These are phyloP conservation scores for Stenurella melanura DNA, from an alignment of 2,888 invertebrate genomes.

Conservation along the genomic window DNA sequence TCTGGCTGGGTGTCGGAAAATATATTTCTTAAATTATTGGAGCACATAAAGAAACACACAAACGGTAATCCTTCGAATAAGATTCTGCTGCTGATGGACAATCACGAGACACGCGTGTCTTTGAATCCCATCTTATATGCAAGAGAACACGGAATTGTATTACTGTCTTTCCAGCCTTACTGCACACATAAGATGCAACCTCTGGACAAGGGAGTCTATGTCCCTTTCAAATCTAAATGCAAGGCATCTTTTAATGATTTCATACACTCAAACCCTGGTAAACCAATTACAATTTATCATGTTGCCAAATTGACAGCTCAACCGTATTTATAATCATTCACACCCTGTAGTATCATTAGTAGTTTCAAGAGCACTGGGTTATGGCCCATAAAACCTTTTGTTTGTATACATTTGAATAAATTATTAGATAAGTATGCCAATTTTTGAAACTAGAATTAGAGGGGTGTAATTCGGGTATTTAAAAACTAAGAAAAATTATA, in stretches of 20 bases:
- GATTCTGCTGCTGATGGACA: slow-evolving; percentile 34
- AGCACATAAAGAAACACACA: slow-evolving; percentile 43
- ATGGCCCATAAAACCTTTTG: slow-evolving; percentile 37
- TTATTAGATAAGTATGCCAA: too few relatives aligned
- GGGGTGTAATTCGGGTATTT: too few relatives aligned
- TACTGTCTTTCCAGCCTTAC: slow-evolving; percentile 67
- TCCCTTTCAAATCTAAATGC: slow-evolving; percentile 63
- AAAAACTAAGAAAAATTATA: too few relatives aligned
- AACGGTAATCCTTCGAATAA: slow-evolving; percentile 28
- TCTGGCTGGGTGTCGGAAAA: slow-evolving; percentile 43
- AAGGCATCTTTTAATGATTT: too few relatives aligned
- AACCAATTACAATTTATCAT: too few relatives aligned
- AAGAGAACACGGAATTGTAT: slow-evolving; percentile 62
- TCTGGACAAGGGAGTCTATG: slow-evolving; percentile 45
- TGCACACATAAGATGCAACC: slow-evolving; percentile 62
- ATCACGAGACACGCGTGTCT: slow-evolving; percentile 42
- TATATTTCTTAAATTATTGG: slow-evolving; percentile 42
- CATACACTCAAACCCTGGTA: slow-evolving; percentile 39
- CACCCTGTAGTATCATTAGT: slow-evolving; percentile 35
- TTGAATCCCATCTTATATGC: slow-evolving; percentile 50
- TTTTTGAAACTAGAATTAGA: too few relatives aligned
- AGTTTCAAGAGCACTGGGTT: slow-evolving; percentile 40
- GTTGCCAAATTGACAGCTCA: too few relatives aligned
- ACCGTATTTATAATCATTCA: slow-evolving; percentile 49
- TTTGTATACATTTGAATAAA: too few relatives aligned